Evolutionary conservation across 2,113 vertebrate genomes (phyloP).

Genomic region (Columba livia): DNA sequence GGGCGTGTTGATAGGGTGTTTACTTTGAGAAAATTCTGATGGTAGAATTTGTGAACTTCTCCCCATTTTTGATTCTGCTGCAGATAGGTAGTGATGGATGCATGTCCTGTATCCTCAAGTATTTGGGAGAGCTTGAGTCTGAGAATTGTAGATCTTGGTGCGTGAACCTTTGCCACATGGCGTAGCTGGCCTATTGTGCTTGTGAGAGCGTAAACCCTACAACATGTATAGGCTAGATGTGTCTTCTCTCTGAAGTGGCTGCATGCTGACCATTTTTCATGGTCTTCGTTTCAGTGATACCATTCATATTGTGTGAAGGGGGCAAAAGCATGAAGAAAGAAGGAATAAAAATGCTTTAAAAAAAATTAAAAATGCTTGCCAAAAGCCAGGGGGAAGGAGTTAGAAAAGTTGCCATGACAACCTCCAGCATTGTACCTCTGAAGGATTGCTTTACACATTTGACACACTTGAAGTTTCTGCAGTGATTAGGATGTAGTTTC

Average conservation of each 20-base stretch:
- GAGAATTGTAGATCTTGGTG: neutral
- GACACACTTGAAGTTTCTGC: constrained; percentile 46
- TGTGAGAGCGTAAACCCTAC: neutral
- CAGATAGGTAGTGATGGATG: neutral
- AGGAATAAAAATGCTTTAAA: constrained; percentile 39
- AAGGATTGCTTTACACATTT: constrained; percentile 64
- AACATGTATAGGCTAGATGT: neutral
- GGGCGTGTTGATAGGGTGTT: neutral
- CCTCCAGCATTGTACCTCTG: constrained; percentile 62
- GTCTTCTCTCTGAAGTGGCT: neutral
- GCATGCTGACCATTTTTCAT: neutral
- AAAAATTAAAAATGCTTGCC: constrained; percentile 45
- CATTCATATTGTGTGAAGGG: constrained; percentile 4
- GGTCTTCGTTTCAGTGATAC: neutral
- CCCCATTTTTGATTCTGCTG: neutral
- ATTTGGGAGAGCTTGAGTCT: neutral
- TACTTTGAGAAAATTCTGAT: neutral
- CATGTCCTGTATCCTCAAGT: neutral
- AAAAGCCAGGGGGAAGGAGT: constrained; percentile 74
- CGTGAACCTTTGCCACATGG: neutral
- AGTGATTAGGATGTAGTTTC: constrained; percentile 29
- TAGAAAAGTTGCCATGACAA: constrained; percentile 74
- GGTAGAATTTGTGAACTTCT: neutral
- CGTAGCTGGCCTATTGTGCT: neutral
- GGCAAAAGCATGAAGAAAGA: constrained; percentile 23